These are phyloP conservation scores for Drosophila rubida DNA, from an alignment of 2,888 invertebrate genomes.

Conservation along the genomic window DNA sequence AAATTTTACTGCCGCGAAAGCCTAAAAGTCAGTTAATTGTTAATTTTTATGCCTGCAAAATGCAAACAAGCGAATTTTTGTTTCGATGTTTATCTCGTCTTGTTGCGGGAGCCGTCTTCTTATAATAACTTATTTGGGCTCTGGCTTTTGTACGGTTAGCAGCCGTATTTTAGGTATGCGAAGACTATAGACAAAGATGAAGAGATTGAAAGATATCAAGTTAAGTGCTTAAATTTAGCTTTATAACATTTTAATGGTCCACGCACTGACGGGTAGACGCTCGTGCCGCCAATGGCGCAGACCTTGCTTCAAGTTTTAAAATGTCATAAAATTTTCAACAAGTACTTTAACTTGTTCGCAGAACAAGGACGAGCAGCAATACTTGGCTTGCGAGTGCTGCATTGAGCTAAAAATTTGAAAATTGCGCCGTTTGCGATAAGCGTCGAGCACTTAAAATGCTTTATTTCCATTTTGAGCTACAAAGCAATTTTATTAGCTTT, in stretches of 20 bases:
- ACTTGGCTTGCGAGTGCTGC: conserved; percentile 23
- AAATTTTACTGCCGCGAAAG: conserved; percentile 18
- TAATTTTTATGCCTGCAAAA: conserved; percentile 51
- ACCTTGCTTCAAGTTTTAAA: conserved; percentile 63
- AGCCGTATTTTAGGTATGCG: conserved; percentile 14
- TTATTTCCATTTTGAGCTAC: conserved; percentile 73
- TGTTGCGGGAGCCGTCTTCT: conserved; percentile 29
- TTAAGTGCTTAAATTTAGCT: conserved; percentile 75
- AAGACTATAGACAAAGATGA: conserved; percentile 51
- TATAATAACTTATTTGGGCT: conserved; percentile 60
- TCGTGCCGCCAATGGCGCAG: conserved; percentile 33
- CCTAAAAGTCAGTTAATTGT: conserved; percentile 59
- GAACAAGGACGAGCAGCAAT: neutral
- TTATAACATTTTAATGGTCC: conserved; percentile 77
- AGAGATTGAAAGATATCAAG: conserved; percentile 72
- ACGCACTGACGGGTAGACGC: conserved; percentile 16
- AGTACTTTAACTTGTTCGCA: conserved; percentile 66
- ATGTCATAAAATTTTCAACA: conserved; percentile 79
- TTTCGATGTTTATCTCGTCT: conserved; percentile 27
- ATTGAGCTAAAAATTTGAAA: conserved; percentile 63
- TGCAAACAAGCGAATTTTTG: conserved; percentile 46
- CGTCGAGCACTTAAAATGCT: conserved; percentile 75
- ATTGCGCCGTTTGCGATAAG: conserved; percentile 71
- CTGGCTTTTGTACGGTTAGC: conserved; percentile 38
- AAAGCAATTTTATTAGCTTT: conserved; percentile 80